These are phyloP conservation scores for Platerodrilus igneus DNA, from an alignment of 2,888 invertebrate species.

Conservation along the genomic window DNA sequence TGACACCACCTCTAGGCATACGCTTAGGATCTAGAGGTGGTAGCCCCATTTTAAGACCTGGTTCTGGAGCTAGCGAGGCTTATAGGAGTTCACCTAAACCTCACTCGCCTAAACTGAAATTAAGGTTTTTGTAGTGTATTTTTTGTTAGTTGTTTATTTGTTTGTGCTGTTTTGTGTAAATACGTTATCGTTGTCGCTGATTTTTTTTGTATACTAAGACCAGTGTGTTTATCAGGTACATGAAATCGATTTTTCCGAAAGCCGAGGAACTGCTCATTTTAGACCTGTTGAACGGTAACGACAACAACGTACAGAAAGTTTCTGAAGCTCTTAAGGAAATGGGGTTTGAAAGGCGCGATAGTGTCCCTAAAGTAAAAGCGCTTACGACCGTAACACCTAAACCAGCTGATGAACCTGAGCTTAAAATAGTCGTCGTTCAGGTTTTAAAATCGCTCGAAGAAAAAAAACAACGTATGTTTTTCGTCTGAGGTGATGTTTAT, in stretches of 20 bases:
- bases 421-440: constrained; percentile 52
- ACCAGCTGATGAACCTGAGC: constrained; percentile 3
- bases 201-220: constrained; percentile 19
- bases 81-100: constrained; percentile 58
- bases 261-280: constrained; percentile 84
- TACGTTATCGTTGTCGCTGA: constrained; percentile 33
- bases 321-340: constrained; percentile 74
- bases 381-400: constrained; percentile 17
- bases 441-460: constrained; percentile 66
- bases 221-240: constrained; percentile 61
- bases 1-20: constrained; percentile 62
- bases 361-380: constrained; percentile 61
- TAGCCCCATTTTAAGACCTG: constrained; percentile 59
- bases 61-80: constrained; percentile 58
- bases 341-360: constrained; percentile 79
- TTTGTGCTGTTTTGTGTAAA: constrained; percentile 32
- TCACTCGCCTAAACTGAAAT: constrained; percentile 88
- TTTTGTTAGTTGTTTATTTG: constrained; percentile 26
- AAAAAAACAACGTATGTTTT: constrained; percentile 59
- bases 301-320: constrained; percentile 86
- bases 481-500: not conserved
- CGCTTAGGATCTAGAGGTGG: constrained; percentile 39
- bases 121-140: constrained; percentile 69
- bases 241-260: constrained; percentile 87
- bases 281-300: constrained; percentile 77